Conservation (phyloP, 2,888 invertebrate genomes). For the Eutolmus rufibarbis region DNA sequence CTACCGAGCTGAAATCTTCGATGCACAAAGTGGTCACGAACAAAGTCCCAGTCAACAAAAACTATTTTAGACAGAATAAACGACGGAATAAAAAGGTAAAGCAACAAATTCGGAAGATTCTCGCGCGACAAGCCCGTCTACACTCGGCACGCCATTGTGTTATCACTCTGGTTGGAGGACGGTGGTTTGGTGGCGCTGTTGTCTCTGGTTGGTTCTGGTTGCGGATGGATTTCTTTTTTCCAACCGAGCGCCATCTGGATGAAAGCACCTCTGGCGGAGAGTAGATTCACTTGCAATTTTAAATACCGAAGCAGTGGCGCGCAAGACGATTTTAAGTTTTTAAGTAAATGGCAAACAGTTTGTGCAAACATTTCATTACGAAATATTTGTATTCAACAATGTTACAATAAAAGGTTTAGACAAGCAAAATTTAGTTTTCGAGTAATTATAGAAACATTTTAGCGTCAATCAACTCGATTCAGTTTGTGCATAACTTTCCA, state of each 20-base stretch:
- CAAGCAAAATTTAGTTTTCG: too few relatives aligned
- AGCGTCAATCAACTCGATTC: too few relatives aligned
- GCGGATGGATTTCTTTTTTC: not conserved
- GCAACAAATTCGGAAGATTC: not conserved
- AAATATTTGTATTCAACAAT: too few relatives aligned
- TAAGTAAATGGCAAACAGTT: too few relatives aligned
- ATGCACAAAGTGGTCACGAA: not conserved
- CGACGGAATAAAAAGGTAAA: constrained; percentile 18
- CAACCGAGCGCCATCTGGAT: not conserved
- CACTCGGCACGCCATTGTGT: constrained; percentile 22
- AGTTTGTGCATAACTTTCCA: too few relatives aligned
- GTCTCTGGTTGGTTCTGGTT: not conserved
- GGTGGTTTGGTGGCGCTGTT: not conserved
- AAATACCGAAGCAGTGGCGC: not conserved
- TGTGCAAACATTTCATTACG: too few relatives aligned
- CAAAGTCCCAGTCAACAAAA: not conserved
- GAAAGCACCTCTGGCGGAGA: not conserved
- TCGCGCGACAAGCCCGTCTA: constrained; percentile 17
- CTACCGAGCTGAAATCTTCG: not conserved
- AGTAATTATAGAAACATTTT: too few relatives aligned
- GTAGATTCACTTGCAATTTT: not conserved
- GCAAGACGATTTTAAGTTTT: not conserved
- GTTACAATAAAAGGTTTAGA: too few relatives aligned
- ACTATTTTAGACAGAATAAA: constrained; percentile 1
- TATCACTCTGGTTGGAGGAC: constrained; percentile 1